phyloP scores from a whole-genome alignment of 1,140 invertebrate species.

The Alviniconcha marisindica region DNA sequence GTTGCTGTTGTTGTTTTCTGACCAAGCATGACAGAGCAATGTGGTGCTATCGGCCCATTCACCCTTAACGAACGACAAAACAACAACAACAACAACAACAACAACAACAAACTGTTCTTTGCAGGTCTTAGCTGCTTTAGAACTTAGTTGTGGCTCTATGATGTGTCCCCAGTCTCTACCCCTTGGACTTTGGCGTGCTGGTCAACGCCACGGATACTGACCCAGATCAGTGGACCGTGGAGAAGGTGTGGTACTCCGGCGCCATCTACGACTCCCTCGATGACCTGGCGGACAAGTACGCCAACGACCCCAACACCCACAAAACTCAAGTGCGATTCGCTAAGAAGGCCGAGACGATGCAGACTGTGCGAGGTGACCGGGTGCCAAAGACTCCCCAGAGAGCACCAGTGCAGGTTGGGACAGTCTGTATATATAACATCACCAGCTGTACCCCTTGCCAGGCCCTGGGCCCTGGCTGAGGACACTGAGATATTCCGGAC shows the following conservation, averaged over 20 bases:
- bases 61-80: no score
- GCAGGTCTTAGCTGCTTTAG: no score
- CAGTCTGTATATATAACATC: no score
- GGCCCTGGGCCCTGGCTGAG: no score
- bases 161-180: constrained; percentile 37
- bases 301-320: constrained; percentile 12
- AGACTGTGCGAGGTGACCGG: constrained; percentile 46
- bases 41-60: no score
- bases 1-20: no score
- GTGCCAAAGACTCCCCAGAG: constrained; percentile 43
- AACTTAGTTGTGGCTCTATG: no score
- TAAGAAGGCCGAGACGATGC: constrained; percentile 35
- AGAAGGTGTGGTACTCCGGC: constrained; percentile 55
- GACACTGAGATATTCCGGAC: no score
- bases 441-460: no score
- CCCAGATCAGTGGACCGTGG: constrained; percentile 44
- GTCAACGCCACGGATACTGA: constrained; percentile 49
- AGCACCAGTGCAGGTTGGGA: constrained; percentile 37
- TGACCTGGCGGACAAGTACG: constrained; percentile 45
- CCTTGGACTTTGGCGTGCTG: constrained; percentile 58
- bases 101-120: no score
- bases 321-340: constrained; percentile 43
- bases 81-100: no score
- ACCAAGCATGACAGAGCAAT: no score
- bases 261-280: constrained; percentile 53